Evolutionary conservation across 53 echinoderm and acorn worm genomes (phyloP).

Genomic region (Pentamera pediparva): DNA sequence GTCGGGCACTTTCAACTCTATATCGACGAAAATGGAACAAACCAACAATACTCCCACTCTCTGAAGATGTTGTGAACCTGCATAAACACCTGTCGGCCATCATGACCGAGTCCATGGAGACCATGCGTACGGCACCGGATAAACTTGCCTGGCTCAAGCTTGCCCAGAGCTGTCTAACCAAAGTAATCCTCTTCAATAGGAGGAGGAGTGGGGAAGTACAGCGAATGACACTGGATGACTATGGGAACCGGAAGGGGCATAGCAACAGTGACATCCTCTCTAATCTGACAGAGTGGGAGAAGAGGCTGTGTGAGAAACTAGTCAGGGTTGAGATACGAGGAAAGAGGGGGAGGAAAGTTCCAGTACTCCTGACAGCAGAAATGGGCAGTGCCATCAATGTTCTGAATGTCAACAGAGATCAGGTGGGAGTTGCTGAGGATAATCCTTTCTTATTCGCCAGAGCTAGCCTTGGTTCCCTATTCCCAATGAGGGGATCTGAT

Average conservation of each 20-base stretch:
- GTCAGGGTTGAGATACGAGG: constrained; percentile 29
- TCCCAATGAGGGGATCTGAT: constrained; percentile 62
- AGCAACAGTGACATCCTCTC: not conserved
- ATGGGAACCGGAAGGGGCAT: not conserved
- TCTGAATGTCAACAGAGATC: constrained; percentile 15
- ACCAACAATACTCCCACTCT: constrained; percentile 1
- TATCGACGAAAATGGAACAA: constrained; percentile 4
- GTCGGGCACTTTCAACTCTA: not conserved
- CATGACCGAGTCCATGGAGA: not conserved
- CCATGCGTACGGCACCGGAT: not conserved
- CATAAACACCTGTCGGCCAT: not conserved
- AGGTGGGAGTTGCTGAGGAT: constrained; percentile 31
- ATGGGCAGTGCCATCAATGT: constrained; percentile 12
- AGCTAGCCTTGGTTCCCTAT: not conserved
- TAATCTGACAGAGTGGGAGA: constrained; percentile 17
- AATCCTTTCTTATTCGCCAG: constrained; percentile 50
- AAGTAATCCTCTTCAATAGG: constrained; percentile 33
- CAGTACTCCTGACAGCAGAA: constrained; percentile 47
- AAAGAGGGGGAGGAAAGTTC: constrained; percentile 46
- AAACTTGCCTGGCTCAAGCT: not conserved
- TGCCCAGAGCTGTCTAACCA: constrained; percentile 2
- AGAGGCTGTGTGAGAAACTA: constrained; percentile 10
- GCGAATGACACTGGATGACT: constrained; percentile 16
- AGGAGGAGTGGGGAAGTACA: constrained; percentile 18
- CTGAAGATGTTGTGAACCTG: constrained; percentile 6